A percentile compares a stretch with the other conserved stretches of the same genome.
phyloP scores from a whole-genome alignment of 1,140 invertebrate species.

The Drosophila sechellia region DNA sequence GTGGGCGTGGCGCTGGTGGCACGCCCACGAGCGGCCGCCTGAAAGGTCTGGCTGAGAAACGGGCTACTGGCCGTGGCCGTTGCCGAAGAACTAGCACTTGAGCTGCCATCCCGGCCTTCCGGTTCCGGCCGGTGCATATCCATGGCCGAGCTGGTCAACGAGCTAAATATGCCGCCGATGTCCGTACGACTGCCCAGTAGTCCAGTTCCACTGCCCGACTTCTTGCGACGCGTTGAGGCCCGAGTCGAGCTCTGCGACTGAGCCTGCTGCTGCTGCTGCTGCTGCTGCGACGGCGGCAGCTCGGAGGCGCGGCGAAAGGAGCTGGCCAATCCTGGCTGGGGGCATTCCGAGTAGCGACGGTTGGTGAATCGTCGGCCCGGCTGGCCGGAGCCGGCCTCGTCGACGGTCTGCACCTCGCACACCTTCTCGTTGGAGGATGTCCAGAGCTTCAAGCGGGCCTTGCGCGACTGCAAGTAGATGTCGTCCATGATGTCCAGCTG shows the following conservation, averaged over 20 bases:
- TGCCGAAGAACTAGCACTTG: slow-evolving; percentile 56
- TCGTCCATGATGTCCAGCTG: slow-evolving; percentile 95
- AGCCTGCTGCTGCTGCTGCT: slow-evolving; percentile 71
- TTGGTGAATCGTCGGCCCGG: slow-evolving; percentile 87
- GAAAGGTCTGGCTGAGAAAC: slow-evolving; percentile 57
- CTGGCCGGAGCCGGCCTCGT: slow-evolving; percentile 87
- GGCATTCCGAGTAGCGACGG: slow-evolving; percentile 90
- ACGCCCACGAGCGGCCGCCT: slow-evolving; percentile 67
- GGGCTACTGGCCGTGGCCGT: slow-evolving; percentile 55
- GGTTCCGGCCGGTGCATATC: slow-evolving; percentile 89
- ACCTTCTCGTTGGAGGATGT: slow-evolving; percentile 91
- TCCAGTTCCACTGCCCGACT: slow-evolving; percentile 84
- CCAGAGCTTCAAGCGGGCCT: slow-evolving; percentile 91
- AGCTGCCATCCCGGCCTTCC: slow-evolving; percentile 47
- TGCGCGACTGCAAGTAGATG: slow-evolving; percentile 90
- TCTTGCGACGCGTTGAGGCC: slow-evolving; percentile 80
- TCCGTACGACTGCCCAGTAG: slow-evolving; percentile 91
- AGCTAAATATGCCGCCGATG: slow-evolving; percentile 89
- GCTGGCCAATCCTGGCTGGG: slow-evolving; percentile 85
- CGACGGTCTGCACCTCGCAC: slow-evolving; percentile 91
- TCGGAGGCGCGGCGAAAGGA: slow-evolving; percentile 88
- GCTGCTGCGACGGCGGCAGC: slow-evolving; percentile 85
- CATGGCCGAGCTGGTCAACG: slow-evolving; percentile 88
- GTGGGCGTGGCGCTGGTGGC: slow-evolving; percentile 77
- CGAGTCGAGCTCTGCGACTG: slow-evolving; percentile 61